Evolutionary conservation across 2,888 invertebrate species (phyloP), one percentile per base, ranked within the genome.

Genomic region (Chironomus tentans): DNA sequence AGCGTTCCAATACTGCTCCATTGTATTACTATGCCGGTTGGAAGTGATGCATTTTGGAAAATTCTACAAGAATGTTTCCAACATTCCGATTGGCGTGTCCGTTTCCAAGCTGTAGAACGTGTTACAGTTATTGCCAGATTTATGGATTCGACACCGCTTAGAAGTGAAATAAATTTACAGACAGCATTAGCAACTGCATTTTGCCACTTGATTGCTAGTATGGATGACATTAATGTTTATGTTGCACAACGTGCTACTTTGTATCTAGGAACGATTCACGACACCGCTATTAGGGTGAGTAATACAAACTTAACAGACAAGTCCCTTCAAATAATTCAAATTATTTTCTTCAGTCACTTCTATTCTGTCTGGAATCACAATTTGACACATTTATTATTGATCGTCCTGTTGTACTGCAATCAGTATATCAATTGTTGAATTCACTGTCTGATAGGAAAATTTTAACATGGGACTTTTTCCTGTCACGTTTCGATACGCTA

Each of bases 321-420:
- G 22, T 2, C 2, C n/a, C 38, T 38, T 38, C 7, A 38, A 83
- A 80, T 13, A 65, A 48, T 48, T 48, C 65, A 7, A 48, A 38
- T 78, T 77, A 15, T 56, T 78, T 83, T 82, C n/a, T n/a, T 61
- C 85, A 94, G 92, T 90, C 95, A 77, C 87, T 97, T 78, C 90
- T 96, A 76, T 91, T 92, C 87, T 98, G 98, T 83, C 85, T 99
- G 85, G 98, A 99, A 87, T 93, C 95, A 0, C 98, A 99, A 86
- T 99, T 99, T 85, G 99, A 99, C 86, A 89, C 94, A 77, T 97
- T 98, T 78, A 96, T 98, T 77, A 92, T 95, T 77, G 99, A 99
- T 84, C 89, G 99, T 61, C 97, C 98, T 0, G 93, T 98, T 89
- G 94, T 99, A 46, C 87, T 99, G 61, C 97, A 98, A 83, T 94